These are phyloP conservation scores for Ptilorrhoa leucosticta DNA, from an alignment of 2,113 vertebrate genomes.

Conservation along the genomic window DNA sequence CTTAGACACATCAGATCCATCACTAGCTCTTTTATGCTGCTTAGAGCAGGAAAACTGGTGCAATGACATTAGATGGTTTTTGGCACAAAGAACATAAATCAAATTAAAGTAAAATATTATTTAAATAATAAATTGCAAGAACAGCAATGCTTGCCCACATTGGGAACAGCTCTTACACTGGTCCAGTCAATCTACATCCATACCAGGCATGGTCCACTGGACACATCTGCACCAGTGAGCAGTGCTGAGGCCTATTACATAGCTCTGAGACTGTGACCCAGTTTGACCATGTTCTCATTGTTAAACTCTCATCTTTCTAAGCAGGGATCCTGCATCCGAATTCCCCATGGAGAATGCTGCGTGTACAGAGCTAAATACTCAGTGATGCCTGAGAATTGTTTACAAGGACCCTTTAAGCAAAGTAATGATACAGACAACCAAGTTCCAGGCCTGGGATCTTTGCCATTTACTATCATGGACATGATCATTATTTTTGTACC, in stretches of 20 bases:
- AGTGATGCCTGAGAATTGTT: neutral
- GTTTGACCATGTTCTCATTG: neutral
- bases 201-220: neutral
- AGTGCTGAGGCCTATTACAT: neutral
- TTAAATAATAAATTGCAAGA: neutral
- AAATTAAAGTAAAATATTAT: neutral
- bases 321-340: neutral
- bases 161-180: neutral
- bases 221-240: neutral
- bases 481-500: neutral
- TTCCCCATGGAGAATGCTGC: neutral
- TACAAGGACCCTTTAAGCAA: neutral
- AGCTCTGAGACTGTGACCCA: neutral
- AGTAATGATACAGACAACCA: neutral
- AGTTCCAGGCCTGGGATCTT: neutral
- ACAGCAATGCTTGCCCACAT: rapidly evolving
- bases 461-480: neutral
- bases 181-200: neutral
- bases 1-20: rapidly evolving
- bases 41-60: neutral
- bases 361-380: neutral
- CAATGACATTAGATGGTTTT: neutral
- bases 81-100: neutral
- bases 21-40: neutral
- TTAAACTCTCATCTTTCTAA: neutral